Conservation (phyloP, 2,888 invertebrate species). For the Teinopalpus imperialis region DNA sequence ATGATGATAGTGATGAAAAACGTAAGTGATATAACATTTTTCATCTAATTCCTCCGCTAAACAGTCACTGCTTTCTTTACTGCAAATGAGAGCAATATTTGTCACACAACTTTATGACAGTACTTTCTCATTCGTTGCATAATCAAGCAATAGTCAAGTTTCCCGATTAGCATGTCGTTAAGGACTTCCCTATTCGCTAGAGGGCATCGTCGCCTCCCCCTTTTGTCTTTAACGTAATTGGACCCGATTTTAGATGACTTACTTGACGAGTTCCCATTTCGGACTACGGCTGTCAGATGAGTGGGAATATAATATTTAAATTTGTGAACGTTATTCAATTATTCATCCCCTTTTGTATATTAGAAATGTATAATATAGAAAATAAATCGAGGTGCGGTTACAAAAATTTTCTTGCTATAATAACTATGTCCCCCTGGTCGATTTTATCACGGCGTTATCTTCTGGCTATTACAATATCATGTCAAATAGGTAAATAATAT, state of each 20-base stretch:
- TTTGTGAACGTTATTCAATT: neutral
- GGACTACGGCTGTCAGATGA: neutral
- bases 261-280: neutral
- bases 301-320: neutral
- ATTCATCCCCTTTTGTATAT: neutral
- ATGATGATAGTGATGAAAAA: too few species aligned
- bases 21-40: too few species aligned
- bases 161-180: conserved; percentile 1
- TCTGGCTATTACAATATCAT: too few species aligned
- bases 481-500: too few species aligned
- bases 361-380: neutral
- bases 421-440: too few species aligned
- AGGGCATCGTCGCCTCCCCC: neutral
- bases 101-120: neutral
- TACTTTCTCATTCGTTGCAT: neutral
- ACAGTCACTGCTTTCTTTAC: too few species aligned
- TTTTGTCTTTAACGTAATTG: conserved; percentile 4
- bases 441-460: too few species aligned
- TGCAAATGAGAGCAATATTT: too few species aligned
- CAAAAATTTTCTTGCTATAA: too few species aligned
- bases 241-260: conserved; percentile 3
- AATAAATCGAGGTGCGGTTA: too few species aligned
- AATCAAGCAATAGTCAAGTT: neutral
- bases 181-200: neutral
- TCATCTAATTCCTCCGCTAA: too few species aligned